Evolutionary conservation across 2,888 invertebrate species (phyloP).

Genomic region (Caenorhabditis becei): DNA sequence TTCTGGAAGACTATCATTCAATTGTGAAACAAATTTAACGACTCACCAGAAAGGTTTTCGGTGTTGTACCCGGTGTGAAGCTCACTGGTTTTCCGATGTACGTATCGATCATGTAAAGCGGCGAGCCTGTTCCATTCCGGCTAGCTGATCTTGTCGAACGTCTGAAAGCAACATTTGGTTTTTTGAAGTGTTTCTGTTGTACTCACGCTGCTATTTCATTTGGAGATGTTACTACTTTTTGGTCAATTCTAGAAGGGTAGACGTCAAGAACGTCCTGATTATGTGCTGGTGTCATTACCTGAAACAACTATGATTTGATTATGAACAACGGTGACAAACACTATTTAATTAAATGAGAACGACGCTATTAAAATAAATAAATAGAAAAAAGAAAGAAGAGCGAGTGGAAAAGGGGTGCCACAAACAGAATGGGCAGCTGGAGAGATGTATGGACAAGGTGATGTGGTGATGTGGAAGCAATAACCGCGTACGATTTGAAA

Average conservation of each 20-base stretch:
- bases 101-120: not conserved
- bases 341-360: too few species aligned
- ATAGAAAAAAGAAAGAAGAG: too few species aligned
- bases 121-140: not conserved
- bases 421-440: too few species aligned
- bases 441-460: too few species aligned
- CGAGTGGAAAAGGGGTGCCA: too few species aligned
- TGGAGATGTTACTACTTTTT: not conserved
- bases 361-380: too few species aligned
- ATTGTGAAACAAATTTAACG: not conserved
- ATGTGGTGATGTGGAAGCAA: too few species aligned
- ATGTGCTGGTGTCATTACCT: not conserved
- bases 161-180: not conserved
- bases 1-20: too few species aligned
- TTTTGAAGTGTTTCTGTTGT: too few species aligned
- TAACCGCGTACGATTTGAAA: too few species aligned
- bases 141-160: not conserved
- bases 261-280: not conserved
- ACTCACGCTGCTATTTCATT: not conserved
- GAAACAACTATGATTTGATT: not conserved
- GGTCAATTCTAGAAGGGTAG: not conserved
- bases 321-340: not conserved
- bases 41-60: not conserved
- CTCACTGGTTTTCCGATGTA: not conserved
- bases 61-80: not conserved